phyloP scores from a whole-genome alignment of 1,140 invertebrate species.

The Aphaenogaster floridana region DNA sequence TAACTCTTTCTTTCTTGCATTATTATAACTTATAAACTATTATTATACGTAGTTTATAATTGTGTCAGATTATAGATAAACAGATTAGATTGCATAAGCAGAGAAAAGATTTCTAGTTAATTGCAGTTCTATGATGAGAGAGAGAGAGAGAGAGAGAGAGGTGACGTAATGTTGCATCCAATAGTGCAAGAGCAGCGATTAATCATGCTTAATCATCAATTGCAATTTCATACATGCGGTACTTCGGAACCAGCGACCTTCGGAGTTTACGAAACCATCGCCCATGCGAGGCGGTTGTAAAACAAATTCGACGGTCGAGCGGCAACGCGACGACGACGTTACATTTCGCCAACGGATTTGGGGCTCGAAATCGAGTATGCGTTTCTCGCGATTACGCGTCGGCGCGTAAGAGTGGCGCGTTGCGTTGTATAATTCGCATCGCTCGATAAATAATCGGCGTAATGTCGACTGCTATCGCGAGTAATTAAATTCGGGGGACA shows the following conservation, averaged over 20 bases:
- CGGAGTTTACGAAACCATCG: conserved; percentile 8
- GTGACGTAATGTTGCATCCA: conserved; percentile 21
- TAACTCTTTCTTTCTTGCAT: not conserved
- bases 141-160: too few species aligned
- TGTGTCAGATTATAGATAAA: not conserved
- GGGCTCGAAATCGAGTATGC: not conserved
- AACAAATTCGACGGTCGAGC: conserved; percentile 5
- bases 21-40: not conserved
- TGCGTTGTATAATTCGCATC: conserved; percentile 11
- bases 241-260: not conserved
- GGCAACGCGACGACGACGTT: not conserved
- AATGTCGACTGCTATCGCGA: conserved; percentile 22
- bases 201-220: conserved; percentile 31
- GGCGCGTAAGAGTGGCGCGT: not conserved
- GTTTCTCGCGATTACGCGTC: conserved; percentile 31
- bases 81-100: not conserved
- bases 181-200: conserved; percentile 20
- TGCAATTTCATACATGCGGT: not conserved
- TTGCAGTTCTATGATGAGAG: not conserved
- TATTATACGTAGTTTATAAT: not conserved
- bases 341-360: conserved; percentile 2
- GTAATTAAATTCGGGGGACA: conserved; percentile 32
- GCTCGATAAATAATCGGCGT: conserved; percentile 47
- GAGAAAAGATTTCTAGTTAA: conserved; percentile 5
- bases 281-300: not conserved